Evolutionary conservation across 2,113 vertebrate genomes (phyloP), one percentile per base, ranked within the genome.

Genomic region (Bombycilla garrulus): DNA sequence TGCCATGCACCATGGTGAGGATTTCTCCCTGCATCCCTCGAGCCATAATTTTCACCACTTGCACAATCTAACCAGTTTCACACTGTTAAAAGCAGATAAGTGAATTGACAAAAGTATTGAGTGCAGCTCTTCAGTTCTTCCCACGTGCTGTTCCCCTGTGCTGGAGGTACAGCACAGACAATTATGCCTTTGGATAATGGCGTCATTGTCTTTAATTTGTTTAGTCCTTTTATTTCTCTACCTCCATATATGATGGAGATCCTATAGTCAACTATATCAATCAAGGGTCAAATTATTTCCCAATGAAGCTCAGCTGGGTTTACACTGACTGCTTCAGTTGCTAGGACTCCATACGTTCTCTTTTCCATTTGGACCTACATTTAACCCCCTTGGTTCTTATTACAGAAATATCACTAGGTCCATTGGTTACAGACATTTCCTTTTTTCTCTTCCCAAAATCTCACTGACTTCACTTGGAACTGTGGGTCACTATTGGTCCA

Each of bases 51-150:
- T 93, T 62, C 47, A 90, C 88, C 56, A 78, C 76, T 93, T 86
- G 81, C 47, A 48, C 57, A 66, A 83, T 91, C 74, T 83, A 95
- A 90, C 44, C 58, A 53, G 54, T 70, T 90, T 92, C 85, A 66
- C 56, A 86, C 83, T 91, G 90, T 88, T 96, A 88, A 86, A 91
- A 86, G 40, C 51, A 93, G 64, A 70, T 77, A 62, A 71, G 67
- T n/a, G 88, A 96, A 97, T 96, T 81, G 94, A 96, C 91, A 71
- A 83, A 96, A 90, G 76, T 96, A 96, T 96, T 3, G 94, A 96
- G 67, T 66, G 85, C n/a, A 94, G 60, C 82, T 83, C 71, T 86
- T 83, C 74, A 86, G 76, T 78, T 71, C 67, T 92, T 93, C 92
- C 79, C 85, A 94, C 64, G 54, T 95, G 88, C 65, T 95, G 84